Percentiles rank a stretch among this genome's conserved stretches.
phyloP scores from a whole-genome alignment of 2,888 invertebrate species.

The Epistrophella euchroma region DNA sequence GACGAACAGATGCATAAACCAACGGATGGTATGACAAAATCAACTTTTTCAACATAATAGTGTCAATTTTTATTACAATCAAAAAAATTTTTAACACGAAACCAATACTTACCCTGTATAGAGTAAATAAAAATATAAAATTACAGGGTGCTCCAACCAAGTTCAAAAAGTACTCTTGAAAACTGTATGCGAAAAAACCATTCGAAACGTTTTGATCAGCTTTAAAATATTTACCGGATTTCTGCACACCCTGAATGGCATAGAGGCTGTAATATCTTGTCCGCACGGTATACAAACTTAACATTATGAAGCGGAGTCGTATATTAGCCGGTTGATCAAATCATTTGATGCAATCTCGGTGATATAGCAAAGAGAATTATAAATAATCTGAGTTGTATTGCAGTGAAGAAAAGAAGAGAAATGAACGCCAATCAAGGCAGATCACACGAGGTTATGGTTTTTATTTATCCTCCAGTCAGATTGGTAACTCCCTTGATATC shows the following conservation, averaged over 20 bases:
- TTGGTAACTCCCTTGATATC: constrained; percentile 70
- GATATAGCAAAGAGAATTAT: constrained; percentile 70
- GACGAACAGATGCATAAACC: too few relatives aligned
- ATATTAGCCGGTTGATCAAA: constrained; percentile 58
- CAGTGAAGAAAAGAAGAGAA: constrained; percentile 63
- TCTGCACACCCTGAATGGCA: not conserved
- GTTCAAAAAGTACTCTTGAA: not conserved
- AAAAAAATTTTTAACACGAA: too few relatives aligned
- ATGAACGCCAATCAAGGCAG: constrained; percentile 70
- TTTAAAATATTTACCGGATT: not conserved
- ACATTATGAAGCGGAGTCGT: constrained; percentile 8
- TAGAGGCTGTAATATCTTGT: constrained; percentile 10
- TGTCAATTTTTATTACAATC: too few relatives aligned
- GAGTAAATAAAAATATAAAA: too few relatives aligned
- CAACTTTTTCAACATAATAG: too few relatives aligned
- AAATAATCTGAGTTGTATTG: constrained; percentile 53
- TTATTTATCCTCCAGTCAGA: constrained; percentile 61
- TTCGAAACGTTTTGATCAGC: not conserved
- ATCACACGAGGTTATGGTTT: constrained; percentile 53
- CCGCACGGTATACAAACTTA: not conserved
- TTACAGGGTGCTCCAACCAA: constrained; percentile 12
- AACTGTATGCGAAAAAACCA: not conserved
- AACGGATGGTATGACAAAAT: too few relatives aligned
- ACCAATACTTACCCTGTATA: too few relatives aligned
- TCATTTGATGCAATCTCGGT: constrained; percentile 62